Evolutionary conservation across 1,140 invertebrate species (phyloP).

Genomic region (Tetragnatha versicolor): DNA sequence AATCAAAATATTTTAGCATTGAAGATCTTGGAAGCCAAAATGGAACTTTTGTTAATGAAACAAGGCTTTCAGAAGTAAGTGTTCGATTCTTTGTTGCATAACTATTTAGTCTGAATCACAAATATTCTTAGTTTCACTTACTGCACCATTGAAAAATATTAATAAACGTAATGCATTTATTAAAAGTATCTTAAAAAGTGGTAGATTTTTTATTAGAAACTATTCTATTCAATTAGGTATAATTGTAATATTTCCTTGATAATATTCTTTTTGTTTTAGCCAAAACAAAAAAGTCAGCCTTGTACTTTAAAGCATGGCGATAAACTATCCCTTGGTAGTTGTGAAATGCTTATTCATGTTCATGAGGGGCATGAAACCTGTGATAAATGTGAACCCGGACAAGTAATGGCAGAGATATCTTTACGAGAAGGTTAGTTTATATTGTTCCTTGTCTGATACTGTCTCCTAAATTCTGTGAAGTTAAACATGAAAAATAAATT

Average conservation of each 20-base stretch:
- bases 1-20: constrained; percentile 71
- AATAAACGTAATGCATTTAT: not conserved
- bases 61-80: constrained; percentile 71
- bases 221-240: not conserved
- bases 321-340: constrained; percentile 71
- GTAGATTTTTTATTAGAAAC: not conserved
- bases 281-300: constrained; percentile 74
- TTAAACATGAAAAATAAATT: no score
- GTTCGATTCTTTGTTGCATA: constrained; percentile 12
- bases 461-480: no score
- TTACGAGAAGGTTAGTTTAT: constrained; percentile 25
- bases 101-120: not conserved
- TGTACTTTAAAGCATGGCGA: constrained; percentile 77
- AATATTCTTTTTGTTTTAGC: constrained; percentile 59
- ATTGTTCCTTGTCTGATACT: no score
- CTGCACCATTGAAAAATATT: not conserved
- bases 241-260: not conserved
- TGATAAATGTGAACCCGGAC: constrained; percentile 86
- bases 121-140: no score
- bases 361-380: constrained; percentile 86
- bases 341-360: constrained; percentile 83
- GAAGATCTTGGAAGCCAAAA: constrained; percentile 86
- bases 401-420: constrained; percentile 67
- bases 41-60: constrained; percentile 83
- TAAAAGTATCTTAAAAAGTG: not conserved